Evolutionary conservation across 2,113 vertebrate species (phyloP), one percentile per base, ranked within the genome.

Genomic region (Nettapus auritus): DNA sequence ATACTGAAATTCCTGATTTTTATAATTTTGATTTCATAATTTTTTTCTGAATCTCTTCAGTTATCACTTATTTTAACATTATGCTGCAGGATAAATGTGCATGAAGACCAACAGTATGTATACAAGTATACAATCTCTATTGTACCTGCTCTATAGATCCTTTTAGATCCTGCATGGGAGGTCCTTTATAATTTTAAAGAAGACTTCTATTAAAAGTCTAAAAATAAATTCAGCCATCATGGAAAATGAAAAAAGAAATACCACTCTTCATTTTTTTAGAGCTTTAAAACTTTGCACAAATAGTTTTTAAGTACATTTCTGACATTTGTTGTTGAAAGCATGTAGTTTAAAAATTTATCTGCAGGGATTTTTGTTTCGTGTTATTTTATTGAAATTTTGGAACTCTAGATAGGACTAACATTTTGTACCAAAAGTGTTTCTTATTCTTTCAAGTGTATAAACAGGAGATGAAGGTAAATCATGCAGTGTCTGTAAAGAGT

Each of bases 51-150:
- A 80, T 97, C 88, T 97, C 95, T 93, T 98, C 96, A 97, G 96
- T 98, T 97, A 57, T 95, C 79, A 96, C 96, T 98, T 97, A 97
- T 97, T 98, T 97, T 98, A 97, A 98, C 94, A 85, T 98, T 98
- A 73, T 97, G 97, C 98, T 98, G 97, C 98, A 98, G 97, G 97
- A 98, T 97, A 97, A 96, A 97, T 96, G 92, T 97, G 78, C 96
- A 95, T 96, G 98, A 97, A 96, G 97, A 98, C 89, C 95, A 94
- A 97, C 97, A 97, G 98, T 98, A 98, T 97, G 98, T 98, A 98
- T 97, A 94, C n/a, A 71, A 94, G 9, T 85, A 68, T 59, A 89
- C 44, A 88, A 28, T 90, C 46, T 83, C 59, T 36, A 52, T 91
- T 89, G 28, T 94, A 71, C 60, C 84, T 84, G 86, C 94, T 94